A percentile compares a stretch with the other conserved stretches of the same genome.
These are phyloP conservation scores for Gallinago paraguaiae DNA, from an alignment of 2,113 vertebrate genomes.

Conservation along the genomic window DNA sequence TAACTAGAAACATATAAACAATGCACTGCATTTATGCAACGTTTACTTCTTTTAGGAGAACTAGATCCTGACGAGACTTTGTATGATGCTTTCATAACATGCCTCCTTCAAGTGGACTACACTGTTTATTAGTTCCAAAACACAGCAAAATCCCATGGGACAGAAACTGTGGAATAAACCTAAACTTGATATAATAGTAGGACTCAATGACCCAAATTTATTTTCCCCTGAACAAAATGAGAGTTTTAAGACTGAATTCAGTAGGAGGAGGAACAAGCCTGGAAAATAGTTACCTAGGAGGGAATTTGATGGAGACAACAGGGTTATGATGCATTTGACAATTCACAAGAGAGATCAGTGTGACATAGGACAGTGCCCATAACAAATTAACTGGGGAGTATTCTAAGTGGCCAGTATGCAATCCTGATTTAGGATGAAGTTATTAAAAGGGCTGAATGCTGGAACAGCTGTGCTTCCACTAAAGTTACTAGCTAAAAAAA, in stretches of 20 bases:
- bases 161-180: background rate
- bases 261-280: background rate
- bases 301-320: slow-evolving; percentile 7
- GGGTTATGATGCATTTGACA: background rate
- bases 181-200: slow-evolving; percentile 24
- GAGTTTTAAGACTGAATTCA: background rate
- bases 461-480: background rate
- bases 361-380: slow-evolving; percentile 8
- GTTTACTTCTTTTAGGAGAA: background rate
- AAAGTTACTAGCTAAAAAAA: background rate
- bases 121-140: background rate
- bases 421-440: background rate
- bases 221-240: background rate
- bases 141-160: background rate
- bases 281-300: slow-evolving; percentile 26
- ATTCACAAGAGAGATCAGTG: background rate
- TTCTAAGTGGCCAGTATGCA: background rate
- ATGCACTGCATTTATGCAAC: background rate
- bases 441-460: background rate
- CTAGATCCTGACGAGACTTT: background rate
- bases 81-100: background rate
- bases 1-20: slow-evolving; percentile 2
- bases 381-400: slow-evolving; percentile 33
- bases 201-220: background rate
- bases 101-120: background rate